These are phyloP conservation scores for Panthera leo DNA, from an alignment of 2,113 vertebrate species.

Conservation along the genomic window DNA sequence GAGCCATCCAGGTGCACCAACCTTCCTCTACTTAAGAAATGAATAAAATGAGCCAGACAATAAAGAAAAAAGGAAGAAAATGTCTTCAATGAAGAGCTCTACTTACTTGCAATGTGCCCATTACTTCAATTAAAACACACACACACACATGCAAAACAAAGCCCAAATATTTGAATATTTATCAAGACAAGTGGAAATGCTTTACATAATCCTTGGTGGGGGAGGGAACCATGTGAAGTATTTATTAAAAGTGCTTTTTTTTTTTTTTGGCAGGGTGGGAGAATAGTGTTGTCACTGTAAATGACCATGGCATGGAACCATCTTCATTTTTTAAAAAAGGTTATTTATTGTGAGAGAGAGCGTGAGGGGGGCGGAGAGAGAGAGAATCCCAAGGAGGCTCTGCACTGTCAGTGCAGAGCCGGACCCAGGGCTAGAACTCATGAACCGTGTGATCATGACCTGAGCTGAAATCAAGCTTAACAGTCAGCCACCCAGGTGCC, in stretches of 20 bases:
- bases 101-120: background rate
- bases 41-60: background rate
- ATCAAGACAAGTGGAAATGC: slow-evolving; percentile 15
- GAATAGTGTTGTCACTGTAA: background rate
- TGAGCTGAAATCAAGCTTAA: too few species aligned
- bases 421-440: too few species aligned
- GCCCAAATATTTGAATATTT: background rate
- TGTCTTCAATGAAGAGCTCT: background rate
- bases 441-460: too few species aligned
- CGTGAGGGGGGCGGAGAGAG: too few species aligned
- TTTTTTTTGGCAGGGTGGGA: background rate
- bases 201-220: background rate
- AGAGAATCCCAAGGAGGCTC: too few species aligned
- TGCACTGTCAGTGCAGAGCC: too few species aligned
- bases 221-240: background rate
- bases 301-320: background rate
- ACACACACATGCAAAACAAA: background rate
- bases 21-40: background rate
- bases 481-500: too few species aligned
- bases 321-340: background rate
- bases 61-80: background rate
- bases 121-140: background rate
- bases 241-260: slow-evolving; percentile 14
- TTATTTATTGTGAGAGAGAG: too few species aligned
- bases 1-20: too few species aligned